Evolutionary conservation across 2,797 vertebrate genomes (phyloP).

Genomic region (Sitta carolinensis): DNA sequence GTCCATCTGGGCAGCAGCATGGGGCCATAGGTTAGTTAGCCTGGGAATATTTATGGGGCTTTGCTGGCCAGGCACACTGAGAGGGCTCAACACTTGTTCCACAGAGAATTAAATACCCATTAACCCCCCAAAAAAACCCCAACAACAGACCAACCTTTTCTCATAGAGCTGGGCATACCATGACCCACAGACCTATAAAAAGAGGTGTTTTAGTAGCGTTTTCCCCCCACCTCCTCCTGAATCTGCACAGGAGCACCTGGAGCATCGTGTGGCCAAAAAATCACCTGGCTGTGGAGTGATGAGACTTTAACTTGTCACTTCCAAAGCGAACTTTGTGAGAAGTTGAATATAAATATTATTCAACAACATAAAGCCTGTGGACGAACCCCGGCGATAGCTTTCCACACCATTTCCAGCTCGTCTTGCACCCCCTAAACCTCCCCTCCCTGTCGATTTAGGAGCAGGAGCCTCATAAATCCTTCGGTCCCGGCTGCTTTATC

Average conservation of each 20-base stretch:
- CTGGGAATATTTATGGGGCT: constrained; percentile 65
- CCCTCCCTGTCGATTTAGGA: background rate
- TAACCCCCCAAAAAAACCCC: background rate
- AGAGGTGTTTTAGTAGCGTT: background rate
- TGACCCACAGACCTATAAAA: background rate
- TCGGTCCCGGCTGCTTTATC: background rate
- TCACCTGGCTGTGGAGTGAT: fast-evolving
- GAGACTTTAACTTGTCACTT: background rate
- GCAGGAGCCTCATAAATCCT: background rate
- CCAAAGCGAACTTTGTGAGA: background rate
- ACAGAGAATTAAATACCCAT: background rate
- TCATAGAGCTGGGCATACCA: background rate
- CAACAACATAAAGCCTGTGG: background rate
- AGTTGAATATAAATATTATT: background rate
- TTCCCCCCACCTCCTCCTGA: background rate
- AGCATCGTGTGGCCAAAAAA: background rate
- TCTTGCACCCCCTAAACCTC: background rate
- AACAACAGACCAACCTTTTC: background rate
- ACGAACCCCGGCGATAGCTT: fast-evolving
- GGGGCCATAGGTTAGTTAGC: constrained; percentile 49
- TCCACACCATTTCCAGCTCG: background rate
- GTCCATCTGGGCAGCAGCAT: constrained; percentile 43
- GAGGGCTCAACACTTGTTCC: background rate
- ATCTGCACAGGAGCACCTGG: background rate
- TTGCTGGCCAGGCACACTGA: background rate